Base-by-base conservation (phyloP, 2,888 invertebrate genomes). In the Tetranychus piercei region DNA sequence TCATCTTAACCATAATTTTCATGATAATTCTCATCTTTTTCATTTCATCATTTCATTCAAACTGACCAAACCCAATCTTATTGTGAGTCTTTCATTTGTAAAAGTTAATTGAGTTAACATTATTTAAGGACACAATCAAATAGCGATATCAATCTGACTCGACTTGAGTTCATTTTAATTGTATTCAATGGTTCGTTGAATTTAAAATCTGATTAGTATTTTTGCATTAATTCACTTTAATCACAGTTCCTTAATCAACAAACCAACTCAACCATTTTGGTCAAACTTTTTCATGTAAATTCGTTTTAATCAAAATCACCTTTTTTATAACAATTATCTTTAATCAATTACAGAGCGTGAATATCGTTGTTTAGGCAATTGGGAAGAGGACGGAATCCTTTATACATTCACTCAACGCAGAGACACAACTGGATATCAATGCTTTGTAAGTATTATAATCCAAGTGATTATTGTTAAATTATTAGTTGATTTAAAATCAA, bases 401-500 rank as follows among this genome's bases (percentile, higher is more conserved):
- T 88, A 87, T 79, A 87, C 88, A 1, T 88, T 87, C 80, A 88
- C 88, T 0, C 86, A 87, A 83, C 83, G 88, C 78, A 84, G 85
- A 76, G 88, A 88, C 79, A 83, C 86, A 72, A 84, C 84, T 23
- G 84, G 84, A 71, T 87, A 87, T 79, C 88, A 88, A 81, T 88
- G 88, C 80, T 88, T 88, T 80, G 87, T 88, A 43, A 88, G 88
- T 11, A 34, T 34, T 5, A 34, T 2, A 23, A 23, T 23, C 5
- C 34, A 34, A 34, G 4, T 34, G 34, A 34, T 34, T 34, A 34
- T 34, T 34, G 4, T 34, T 34, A 34, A 34, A 34, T 4, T 34
- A 34, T 34, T 34, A 34, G 34, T 34, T 34, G 34, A 34, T 34
- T 34, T 3, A 5, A 34, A 34, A 34, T 34, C 34, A 34, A 34